phyloP scores from a whole-genome alignment of 2,888 invertebrate species.

The Alloplasta piceator region DNA sequence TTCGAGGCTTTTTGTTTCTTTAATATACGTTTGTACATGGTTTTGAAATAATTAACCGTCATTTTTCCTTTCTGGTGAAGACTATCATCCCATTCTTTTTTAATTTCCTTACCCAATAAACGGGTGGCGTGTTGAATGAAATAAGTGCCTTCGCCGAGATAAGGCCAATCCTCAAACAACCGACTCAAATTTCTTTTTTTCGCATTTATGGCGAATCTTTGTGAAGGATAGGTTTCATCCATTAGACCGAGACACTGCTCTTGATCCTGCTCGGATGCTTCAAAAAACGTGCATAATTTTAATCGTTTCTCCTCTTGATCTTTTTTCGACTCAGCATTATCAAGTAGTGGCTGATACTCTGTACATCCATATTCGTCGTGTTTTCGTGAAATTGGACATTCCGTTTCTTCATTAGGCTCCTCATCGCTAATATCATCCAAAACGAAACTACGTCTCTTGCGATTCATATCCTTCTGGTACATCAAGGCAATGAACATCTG shows the following conservation, averaged over 20 bases:
- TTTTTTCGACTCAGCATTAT: constrained; percentile 14
- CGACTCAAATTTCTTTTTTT: not conserved
- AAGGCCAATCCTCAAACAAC: constrained; percentile 31
- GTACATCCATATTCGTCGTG: constrained; percentile 42
- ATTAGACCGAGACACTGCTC: constrained; percentile 19
- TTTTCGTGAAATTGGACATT: constrained; percentile 34
- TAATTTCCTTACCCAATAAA: not conserved
- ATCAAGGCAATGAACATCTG: constrained; percentile 36
- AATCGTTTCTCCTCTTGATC: constrained; percentile 38
- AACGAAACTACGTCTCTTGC: constrained; percentile 7
- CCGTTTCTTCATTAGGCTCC: not conserved
- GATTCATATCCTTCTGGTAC: constrained; percentile 26
- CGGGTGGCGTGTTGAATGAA: not conserved
- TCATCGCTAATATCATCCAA: constrained; percentile 16
- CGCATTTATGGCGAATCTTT: constrained; percentile 24
- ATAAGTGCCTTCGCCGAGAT: not conserved
- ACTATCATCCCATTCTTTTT: not conserved
- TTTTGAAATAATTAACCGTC: not conserved
- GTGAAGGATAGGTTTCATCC: constrained; percentile 39
- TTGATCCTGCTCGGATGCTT: constrained; percentile 11
- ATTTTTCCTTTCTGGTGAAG: not conserved
- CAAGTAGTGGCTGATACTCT: constrained; percentile 39
- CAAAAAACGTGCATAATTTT: not conserved
- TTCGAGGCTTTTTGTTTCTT: not conserved
- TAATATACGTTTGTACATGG: not conserved